These are phyloP conservation scores for Serilophus lunatus DNA, from an alignment of 2,113 vertebrate genomes.

Conservation along the genomic window DNA sequence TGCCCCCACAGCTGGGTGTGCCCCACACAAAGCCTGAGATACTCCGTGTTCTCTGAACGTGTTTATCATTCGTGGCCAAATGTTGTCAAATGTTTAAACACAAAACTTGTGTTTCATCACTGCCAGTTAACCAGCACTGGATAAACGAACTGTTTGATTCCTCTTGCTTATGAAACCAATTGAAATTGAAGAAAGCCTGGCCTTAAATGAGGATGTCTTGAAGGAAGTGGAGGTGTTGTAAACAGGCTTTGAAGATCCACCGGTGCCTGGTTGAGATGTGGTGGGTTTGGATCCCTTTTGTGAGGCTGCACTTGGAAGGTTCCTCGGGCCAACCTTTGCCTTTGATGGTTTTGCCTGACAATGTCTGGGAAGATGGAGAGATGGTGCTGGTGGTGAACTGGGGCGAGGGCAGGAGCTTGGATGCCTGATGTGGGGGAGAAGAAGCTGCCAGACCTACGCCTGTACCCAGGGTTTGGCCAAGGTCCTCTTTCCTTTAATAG, in stretches of 20 bases:
- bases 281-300: neutral
- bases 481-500: neutral
- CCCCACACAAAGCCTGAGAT: neutral
- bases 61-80: neutral
- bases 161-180: neutral
- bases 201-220: neutral
- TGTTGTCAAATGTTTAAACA: neutral
- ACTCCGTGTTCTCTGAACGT: neutral
- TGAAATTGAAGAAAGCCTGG: neutral
- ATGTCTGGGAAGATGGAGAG: neutral
- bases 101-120: neutral
- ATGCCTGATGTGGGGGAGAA: neutral
- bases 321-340: neutral
- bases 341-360: neutral
- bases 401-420: neutral
- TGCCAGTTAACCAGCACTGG: neutral
- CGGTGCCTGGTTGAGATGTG: neutral
- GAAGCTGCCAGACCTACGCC: neutral
- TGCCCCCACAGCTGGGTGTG: neutral
- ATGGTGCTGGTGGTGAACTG: neutral
- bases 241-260: neutral
- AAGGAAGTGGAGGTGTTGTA: neutral
- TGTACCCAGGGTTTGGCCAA: neutral
- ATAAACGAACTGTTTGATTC: conserved; percentile 2
- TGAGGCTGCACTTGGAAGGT: accelerated